Percentiles rank a stretch among this genome's conserved stretches.
Conservation (phyloP, 2,888 invertebrate genomes). For the Sinodicranocentrus sp. region DNA sequence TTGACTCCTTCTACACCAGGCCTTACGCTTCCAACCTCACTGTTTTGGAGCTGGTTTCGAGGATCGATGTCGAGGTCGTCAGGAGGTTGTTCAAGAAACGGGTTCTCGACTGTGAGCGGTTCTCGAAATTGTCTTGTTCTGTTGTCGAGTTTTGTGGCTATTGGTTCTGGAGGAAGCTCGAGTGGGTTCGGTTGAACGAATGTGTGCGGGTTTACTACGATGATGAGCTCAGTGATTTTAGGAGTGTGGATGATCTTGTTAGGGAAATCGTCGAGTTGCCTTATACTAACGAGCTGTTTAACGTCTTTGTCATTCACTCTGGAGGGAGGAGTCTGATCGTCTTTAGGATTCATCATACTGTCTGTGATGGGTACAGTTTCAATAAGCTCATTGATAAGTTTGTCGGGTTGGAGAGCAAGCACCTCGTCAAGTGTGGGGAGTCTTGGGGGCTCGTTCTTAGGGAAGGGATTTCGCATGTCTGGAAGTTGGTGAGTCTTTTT, state of each 20-base stretch:
- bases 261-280: slow-evolving; percentile 62
- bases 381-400: slow-evolving; percentile 74
- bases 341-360: slow-evolving; percentile 73
- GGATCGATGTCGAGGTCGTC: slow-evolving; percentile 56
- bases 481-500: too few relatives aligned
- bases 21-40: slow-evolving; percentile 73
- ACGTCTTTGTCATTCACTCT: slow-evolving; percentile 56
- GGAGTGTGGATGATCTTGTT: slow-evolving; percentile 66
- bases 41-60: slow-evolving; percentile 63
- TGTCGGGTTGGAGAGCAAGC: slow-evolving; percentile 66
- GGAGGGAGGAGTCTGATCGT: slow-evolving; percentile 71
- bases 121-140: slow-evolving; percentile 61
- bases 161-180: slow-evolving; percentile 72
- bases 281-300: slow-evolving; percentile 63
- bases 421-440: too few relatives aligned
- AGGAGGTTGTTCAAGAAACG: slow-evolving; percentile 51
- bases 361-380: slow-evolving; percentile 75
- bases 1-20: slow-evolving; percentile 68
- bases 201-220: slow-evolving; percentile 65
- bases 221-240: slow-evolving; percentile 44
- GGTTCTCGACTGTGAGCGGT: slow-evolving; percentile 54
- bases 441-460: too few relatives aligned
- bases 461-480: too few relatives aligned
- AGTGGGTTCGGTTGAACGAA: slow-evolving; percentile 37
- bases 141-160: slow-evolving; percentile 69